Base-by-base conservation (phyloP, 1,140 invertebrate species). In the Eumaeus atala region DNA sequence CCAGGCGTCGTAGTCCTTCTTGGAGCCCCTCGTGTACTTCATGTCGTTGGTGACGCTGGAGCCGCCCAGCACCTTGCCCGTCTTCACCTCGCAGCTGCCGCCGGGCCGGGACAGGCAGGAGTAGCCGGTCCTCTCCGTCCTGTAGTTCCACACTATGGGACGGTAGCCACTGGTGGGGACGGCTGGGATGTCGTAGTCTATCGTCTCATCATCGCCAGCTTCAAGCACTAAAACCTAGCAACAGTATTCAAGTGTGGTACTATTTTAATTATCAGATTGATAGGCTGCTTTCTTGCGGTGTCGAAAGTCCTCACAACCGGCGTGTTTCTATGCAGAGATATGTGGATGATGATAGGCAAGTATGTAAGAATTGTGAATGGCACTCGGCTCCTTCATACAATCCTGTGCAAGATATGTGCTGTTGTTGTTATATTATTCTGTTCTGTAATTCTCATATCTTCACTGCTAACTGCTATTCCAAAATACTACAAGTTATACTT, bases 1-100 rank as follows among this genome's bases (percentile, higher is more conserved):
- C 89, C 89, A 90, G 54, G 86, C 87, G 60, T 90, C 88, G 40
- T 89, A 90, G 68, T 90, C 89, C 21, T 70, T 66, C 12, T 88
- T 88, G 38, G 81, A 82, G 0, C 89, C 89, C 60, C 89, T 68
- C 0, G 85, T 89, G 62, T 90, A 90, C 54, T 90, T 89, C 83
- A 90, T 84, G 62, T 90, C 89, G 56, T 89, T 90, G 18, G 84
- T 84, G 0, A 88, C 81, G 21, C 88, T 89, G 4, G 88, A 89
- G 0, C 89, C 89, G 10, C 89, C 89, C 47, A 90, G 83, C 0
- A 89, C 89, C 69, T 87, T 89, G 0, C 89, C 89, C 40, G 87
- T 82, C 33, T 75, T 79, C 56, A 89, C 88, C 47, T 84, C 72
- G 62, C 89, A 90, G 61, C 78, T 77, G 9, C 81, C 84, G 6